A percentile compares a stretch with the other conserved stretches of the same genome.
These are phyloP conservation scores for Oscheius sp. DNA, from an alignment of 2,888 invertebrate genomes.

Conservation along the genomic window DNA sequence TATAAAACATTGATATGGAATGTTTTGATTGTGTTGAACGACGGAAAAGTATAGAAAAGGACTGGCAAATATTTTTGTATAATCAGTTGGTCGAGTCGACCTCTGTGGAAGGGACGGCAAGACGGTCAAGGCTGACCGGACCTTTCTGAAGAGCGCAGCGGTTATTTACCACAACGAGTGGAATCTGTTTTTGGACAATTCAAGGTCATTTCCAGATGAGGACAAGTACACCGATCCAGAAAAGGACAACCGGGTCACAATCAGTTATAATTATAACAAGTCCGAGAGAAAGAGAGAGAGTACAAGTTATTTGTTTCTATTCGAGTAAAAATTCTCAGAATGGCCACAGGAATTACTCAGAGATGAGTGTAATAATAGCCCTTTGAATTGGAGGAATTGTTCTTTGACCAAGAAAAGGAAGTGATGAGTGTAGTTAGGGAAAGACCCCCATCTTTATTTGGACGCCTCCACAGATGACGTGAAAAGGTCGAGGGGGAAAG, in stretches of 20 bases:
- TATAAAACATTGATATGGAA: not conserved
- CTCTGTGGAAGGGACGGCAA: no score
- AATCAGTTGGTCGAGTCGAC: no score
- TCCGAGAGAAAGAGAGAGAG: no score
- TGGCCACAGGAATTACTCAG: not conserved
- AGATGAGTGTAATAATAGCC: not conserved
- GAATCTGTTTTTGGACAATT: no score
- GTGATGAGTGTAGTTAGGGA: not conserved
- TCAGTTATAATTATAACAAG: not conserved
- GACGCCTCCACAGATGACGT: constrained; percentile 29
- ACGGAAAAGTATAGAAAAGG: no score
- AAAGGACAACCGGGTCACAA: not conserved
- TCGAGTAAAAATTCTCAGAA: not conserved
- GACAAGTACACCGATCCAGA: not conserved
- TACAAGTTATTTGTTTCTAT: no score
- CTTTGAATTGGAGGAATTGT: not conserved
- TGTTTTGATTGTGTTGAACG: not conserved
- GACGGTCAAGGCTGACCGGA: no score
- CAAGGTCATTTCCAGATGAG: no score
- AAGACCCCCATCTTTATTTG: not conserved
- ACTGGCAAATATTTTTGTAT: no score
- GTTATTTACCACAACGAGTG: no score
- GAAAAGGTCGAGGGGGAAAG: constrained; percentile 2
- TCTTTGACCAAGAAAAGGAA: not conserved
- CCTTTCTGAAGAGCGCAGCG: no score